These are phyloP conservation scores for Patiria miniata DNA, from an alignment of 35 echinoderm and acorn worm genomes.

Conservation along the genomic window DNA sequence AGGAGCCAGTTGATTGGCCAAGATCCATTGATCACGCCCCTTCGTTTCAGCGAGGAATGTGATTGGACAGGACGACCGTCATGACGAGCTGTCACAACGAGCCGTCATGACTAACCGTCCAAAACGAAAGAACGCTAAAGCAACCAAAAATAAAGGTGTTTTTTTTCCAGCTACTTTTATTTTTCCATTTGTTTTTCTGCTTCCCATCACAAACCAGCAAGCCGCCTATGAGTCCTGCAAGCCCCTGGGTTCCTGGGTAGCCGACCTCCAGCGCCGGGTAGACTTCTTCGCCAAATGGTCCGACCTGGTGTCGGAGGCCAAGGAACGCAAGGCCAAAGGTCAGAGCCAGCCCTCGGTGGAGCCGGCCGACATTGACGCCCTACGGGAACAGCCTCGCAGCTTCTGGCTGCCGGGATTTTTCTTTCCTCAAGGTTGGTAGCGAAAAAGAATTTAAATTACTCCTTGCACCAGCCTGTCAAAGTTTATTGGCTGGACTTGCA, in stretches of 20 bases:
- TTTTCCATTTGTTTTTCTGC: not conserved
- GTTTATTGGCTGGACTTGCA: too few relatives aligned
- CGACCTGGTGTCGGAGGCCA: conserved; percentile 56
- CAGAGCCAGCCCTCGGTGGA: conserved; percentile 11
- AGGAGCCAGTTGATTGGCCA: too few relatives aligned
- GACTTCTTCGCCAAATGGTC: conserved; percentile 94
- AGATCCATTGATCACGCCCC: too few relatives aligned
- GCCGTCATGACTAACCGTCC: too few relatives aligned
- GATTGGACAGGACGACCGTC: too few relatives aligned
- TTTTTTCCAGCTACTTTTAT: too few relatives aligned
- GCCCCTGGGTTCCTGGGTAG: conserved; percentile 83
- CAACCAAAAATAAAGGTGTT: too few relatives aligned
- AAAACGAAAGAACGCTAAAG: too few relatives aligned
- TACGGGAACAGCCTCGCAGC: conserved; percentile 71
- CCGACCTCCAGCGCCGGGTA: conserved; percentile 86
- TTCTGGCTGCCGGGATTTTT: conserved; percentile 98
- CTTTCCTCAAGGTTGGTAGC: conserved; percentile 88
- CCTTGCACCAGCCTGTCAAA: not conserved
- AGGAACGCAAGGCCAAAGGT: conserved; percentile 63
- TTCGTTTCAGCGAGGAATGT: too few relatives aligned
- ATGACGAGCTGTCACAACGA: too few relatives aligned
- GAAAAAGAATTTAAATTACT: not conserved
- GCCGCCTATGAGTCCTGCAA: conserved; percentile 96
- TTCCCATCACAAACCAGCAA: conserved; percentile 58
- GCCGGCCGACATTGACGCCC: conserved; percentile 43